phyloP scores from a whole-genome alignment of 1,140 invertebrate species.

The Apis laboriosa region DNA sequence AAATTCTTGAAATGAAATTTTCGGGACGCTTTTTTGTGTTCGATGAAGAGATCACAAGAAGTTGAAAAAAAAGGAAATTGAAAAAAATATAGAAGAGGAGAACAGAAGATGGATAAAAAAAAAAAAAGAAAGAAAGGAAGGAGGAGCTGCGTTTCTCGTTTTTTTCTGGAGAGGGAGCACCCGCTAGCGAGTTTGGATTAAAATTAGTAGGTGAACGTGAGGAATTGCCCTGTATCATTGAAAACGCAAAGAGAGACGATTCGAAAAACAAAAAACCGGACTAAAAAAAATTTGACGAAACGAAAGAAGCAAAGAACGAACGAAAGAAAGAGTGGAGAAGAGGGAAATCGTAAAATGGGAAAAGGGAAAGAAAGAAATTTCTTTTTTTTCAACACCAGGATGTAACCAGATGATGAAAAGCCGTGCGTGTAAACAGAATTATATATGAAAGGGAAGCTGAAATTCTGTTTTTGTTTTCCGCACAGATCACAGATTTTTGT shows the following conservation, averaged over 20 bases:
- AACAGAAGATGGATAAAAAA: neutral
- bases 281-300: neutral
- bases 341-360: neutral
- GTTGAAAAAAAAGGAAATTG: neutral
- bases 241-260: constrained; percentile 58
- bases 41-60: neutral
- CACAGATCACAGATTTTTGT: neutral
- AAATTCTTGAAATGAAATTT: neutral
- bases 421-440: constrained; percentile 34
- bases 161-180: constrained; percentile 73
- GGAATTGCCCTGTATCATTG: constrained; percentile 77
- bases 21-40: neutral
- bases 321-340: neutral
- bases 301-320: neutral
- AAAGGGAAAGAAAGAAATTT: neutral
- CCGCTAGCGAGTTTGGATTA: constrained; percentile 66
- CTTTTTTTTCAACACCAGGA: neutral
- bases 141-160: constrained; percentile 44
- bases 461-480: constrained; percentile 13
- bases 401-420: constrained; percentile 36
- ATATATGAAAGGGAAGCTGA: neutral
- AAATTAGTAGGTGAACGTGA: constrained; percentile 73
- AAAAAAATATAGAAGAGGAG: neutral
- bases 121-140: constrained; percentile 2
- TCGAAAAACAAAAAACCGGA: constrained; percentile 25